Evolutionary conservation across 92 coral and sea anemone genomes (phyloP).

Genomic region (Meandrina meandrites): DNA sequence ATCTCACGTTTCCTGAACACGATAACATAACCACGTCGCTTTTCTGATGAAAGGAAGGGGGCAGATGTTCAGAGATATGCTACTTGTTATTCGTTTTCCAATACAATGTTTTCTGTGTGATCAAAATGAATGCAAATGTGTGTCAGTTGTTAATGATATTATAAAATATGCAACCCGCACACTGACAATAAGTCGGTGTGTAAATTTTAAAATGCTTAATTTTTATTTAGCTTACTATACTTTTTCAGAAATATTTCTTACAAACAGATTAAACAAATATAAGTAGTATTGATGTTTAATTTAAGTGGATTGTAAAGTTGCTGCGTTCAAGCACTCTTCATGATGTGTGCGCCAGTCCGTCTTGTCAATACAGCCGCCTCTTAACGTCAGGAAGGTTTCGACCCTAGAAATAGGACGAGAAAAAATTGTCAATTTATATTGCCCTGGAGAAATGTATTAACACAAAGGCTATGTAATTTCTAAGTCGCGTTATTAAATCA

Average conservation of each 20-base stretch:
- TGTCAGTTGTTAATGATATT: no score
- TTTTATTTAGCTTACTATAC: not conserved
- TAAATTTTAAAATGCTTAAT: not conserved
- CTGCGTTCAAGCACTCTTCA: not conserved
- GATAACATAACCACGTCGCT: not conserved
- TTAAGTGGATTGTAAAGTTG: not conserved
- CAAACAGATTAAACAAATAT: not conserved
- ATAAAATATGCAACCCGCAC: not conserved
- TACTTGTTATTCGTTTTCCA: not conserved
- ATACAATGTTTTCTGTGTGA: not conserved
- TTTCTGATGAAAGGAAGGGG: not conserved
- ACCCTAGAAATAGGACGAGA: not conserved
- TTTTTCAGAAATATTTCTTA: not conserved
- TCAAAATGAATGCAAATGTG: no score
- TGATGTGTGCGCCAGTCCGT: not conserved
- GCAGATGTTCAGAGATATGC: not conserved
- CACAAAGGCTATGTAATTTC: not conserved
- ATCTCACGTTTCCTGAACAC: not conserved
- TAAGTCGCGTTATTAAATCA: not conserved
- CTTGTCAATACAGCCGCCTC: not conserved
- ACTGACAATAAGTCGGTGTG: not conserved
- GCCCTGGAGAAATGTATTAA: not conserved
- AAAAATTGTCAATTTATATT: not conserved
- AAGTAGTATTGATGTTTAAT: not conserved
- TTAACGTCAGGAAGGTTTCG: not conserved